phyloP scores from a whole-genome alignment of 2,797 vertebrate species.

The Serranus cabrilla region DNA sequence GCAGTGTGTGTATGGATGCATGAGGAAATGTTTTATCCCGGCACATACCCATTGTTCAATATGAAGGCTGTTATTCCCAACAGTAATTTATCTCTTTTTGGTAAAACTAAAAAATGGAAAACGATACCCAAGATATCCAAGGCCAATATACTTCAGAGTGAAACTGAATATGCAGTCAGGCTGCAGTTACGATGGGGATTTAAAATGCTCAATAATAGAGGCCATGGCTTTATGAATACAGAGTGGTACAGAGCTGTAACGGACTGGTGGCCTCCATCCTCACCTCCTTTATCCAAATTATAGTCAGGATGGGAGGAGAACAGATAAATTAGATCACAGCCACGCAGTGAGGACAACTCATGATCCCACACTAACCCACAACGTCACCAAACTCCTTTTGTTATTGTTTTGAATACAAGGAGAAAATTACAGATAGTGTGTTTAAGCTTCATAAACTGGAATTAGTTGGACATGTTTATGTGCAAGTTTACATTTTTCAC shows the following conservation, averaged over 20 bases:
- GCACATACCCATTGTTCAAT: neutral
- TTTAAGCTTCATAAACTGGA: too few species aligned
- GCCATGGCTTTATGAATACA: neutral
- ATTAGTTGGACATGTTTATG: neutral
- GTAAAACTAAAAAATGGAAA: neutral
- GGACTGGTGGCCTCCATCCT: neutral
- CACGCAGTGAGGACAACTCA: too few species aligned
- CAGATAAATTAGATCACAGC: neutral
- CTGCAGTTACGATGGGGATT: neutral
- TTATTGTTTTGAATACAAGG: too few species aligned
- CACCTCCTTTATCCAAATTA: neutral
- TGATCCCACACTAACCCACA: too few species aligned
- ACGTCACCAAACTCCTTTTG: too few species aligned
- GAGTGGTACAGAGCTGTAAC: neutral
- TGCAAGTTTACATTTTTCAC: neutral
- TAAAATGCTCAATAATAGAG: neutral
- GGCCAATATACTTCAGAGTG: neutral
- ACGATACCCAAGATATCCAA: neutral
- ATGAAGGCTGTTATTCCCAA: neutral
- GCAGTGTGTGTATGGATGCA: neutral
- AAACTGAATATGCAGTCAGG: neutral
- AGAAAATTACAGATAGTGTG: too few species aligned
- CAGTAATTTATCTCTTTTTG: neutral
- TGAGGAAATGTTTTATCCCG: slow-evolving; percentile 26
- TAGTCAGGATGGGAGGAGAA: too few species aligned